Evolutionary conservation across 2,797 vertebrate species (phyloP).

Genomic region (Pteronotus mesoamericanus): DNA sequence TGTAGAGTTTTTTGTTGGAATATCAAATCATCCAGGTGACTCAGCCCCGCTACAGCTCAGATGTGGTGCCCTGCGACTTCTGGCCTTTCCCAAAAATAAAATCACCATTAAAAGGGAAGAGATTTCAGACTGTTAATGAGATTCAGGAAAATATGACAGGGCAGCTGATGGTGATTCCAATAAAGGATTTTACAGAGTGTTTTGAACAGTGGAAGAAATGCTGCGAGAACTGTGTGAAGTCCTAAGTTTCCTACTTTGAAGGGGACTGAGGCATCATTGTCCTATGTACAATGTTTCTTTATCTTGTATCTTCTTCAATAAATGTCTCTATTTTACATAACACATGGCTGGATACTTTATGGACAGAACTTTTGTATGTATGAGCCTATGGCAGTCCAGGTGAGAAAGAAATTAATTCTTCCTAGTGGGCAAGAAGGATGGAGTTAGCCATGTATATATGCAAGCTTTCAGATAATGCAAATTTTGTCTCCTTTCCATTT

Average conservation of each 20-base stretch:
- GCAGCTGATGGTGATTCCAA: no score
- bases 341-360: neutral
- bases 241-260: neutral
- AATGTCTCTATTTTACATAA: neutral
- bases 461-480: neutral
- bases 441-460: neutral
- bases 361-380: neutral
- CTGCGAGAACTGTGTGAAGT: neutral
- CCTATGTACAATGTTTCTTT: neutral
- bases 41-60: neutral
- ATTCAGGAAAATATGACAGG: no score
- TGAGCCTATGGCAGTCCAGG: neutral
- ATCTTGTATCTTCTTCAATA: neutral
- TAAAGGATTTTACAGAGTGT: no score
- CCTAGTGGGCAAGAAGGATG: neutral
- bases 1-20: neutral
- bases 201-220: no score
- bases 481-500: neutral
- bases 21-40: neutral
- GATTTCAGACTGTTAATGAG: neutral
- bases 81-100: neutral
- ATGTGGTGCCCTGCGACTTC: neutral
- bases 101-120: neutral
- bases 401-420: neutral
- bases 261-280: neutral